Percentiles rank a stretch among this genome's conserved stretches.
Evolutionary conservation across 2,888 invertebrate genomes (phyloP).

Genomic region (Cheiracanthium punctorium): DNA sequence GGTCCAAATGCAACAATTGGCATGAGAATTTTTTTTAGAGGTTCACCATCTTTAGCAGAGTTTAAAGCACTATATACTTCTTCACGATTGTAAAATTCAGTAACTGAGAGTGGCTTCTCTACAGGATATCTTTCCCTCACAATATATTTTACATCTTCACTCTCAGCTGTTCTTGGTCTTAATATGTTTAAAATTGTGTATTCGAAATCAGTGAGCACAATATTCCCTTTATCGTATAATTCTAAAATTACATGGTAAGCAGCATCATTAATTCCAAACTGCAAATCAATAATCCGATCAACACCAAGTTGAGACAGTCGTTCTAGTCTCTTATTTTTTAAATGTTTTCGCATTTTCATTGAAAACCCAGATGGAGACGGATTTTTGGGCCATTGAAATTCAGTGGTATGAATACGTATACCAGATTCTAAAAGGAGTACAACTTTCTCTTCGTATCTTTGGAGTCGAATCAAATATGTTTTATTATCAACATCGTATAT

Average conservation of each 20-base stretch:
- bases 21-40: constrained; percentile 87
- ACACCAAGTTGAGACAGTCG: constrained; percentile 89
- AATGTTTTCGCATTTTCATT: constrained; percentile 99
- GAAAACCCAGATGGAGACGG: constrained; percentile 95
- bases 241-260: constrained; percentile 96
- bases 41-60: constrained; percentile 84
- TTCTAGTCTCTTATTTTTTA: constrained; percentile 95
- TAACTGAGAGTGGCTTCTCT: constrained; percentile 82
- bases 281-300: constrained; percentile 94
- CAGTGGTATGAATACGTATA: constrained; percentile 92
- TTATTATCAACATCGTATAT: constrained; percentile 98
- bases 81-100: constrained; percentile 78
- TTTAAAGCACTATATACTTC: constrained; percentile 80
- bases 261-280: constrained; percentile 84
- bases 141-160: constrained; percentile 84
- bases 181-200: constrained; percentile 94
- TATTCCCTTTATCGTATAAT: constrained; percentile 95
- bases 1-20: constrained; percentile 92
- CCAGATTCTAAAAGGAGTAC: constrained; percentile 95
- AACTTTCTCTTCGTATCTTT: constrained; percentile 87
- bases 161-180: constrained; percentile 92
- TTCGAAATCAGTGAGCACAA: constrained; percentile 93
- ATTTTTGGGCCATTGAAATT: constrained; percentile 99
- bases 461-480: constrained; percentile 90
- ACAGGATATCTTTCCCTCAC: constrained; percentile 94